Evolutionary conservation across 2,113 vertebrate species (phyloP), one percentile per base, ranked within the genome.

Genomic region (Oreamnos americanus): DNA sequence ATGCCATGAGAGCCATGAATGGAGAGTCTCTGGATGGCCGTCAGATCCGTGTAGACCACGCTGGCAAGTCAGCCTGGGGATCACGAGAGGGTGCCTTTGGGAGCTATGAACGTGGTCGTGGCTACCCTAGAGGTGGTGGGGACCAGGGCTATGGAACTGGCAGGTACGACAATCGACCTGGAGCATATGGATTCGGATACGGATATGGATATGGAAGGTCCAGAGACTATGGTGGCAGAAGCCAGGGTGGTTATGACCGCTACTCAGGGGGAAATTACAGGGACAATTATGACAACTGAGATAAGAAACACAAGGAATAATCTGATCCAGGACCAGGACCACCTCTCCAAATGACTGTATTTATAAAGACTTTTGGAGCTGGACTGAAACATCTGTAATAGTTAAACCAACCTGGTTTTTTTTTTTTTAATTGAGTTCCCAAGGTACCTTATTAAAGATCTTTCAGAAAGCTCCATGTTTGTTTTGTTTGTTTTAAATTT

Each of bases 21-120:
- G 99, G 99, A 95, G 99, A 99, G 99, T 99, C 99, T 71, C 98
- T 99, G 10, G 99, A 99, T 92, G 99, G 99, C 5, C 98, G 99
- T 21, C 98, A 99, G 19, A 99, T 99, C 79, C 99, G 99, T 13
- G 99, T 99, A 93, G 99, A 99, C 86, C 99, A 99, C 84, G 99
- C 99, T 1, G 99, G 99, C 5, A 99, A 99, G 91, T 99, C 98
- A 8, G 99, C 99, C 71, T 95, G 99, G 85, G 98, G 99, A 55
- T 99, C 98, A 78, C 93, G 98, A 96, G 71, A 98, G 7, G 98
- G 99, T 98, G 67, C 97, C 98, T 98, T 98, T 45, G 99, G 99
- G 3, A 96, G 99, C 19, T 96, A 98, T 98, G 99, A 99, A 84
- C 99, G 99, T 93, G 98, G 99, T 98, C 94, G 98, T 64, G 98